A percentile compares a stretch with the other conserved stretches of the same genome.
Evolutionary conservation across 2,797 vertebrate species (phyloP).

Genomic region (Columba guinea): DNA sequence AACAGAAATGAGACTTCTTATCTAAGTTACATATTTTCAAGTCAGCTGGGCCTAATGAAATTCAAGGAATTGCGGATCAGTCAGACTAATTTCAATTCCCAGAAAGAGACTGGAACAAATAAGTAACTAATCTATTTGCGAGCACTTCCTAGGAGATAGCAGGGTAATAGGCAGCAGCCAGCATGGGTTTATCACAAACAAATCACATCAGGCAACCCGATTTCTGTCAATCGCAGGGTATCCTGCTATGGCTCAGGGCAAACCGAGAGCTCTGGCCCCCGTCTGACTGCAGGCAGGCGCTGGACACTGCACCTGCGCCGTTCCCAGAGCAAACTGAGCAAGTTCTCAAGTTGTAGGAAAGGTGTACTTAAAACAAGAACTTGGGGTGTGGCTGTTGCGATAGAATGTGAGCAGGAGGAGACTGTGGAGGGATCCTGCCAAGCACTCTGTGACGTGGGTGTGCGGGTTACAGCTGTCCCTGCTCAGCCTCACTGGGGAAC

Average conservation of each 20-base stretch:
- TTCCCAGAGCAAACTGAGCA: neutral
- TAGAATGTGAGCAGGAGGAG: neutral
- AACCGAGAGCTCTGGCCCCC: neutral
- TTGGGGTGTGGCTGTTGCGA: neutral
- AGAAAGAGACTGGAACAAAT: conserved; percentile 61
- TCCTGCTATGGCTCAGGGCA: neutral
- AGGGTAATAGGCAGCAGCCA: neutral
- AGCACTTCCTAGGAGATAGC: conserved; percentile 9
- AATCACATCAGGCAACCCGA: neutral
- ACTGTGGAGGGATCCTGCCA: neutral
- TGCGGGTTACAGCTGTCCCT: neutral
- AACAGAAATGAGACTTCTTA: neutral
- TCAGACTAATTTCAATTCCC: conserved; percentile 45
- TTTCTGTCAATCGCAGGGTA: neutral
- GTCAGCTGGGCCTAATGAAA: conserved; percentile 24
- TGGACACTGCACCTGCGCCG: accelerated
- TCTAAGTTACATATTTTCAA: conserved; percentile 9
- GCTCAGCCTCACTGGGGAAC: neutral
- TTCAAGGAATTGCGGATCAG: conserved; percentile 37
- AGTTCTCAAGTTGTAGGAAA: neutral
- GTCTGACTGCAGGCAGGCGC: neutral
- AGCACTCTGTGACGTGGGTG: neutral
- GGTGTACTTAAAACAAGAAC: neutral
- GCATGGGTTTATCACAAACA: conserved; percentile 3
- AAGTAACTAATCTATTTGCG: conserved; percentile 52